phyloP scores from a whole-genome alignment of 2,797 vertebrate species.

The Clarias fuscus region DNA sequence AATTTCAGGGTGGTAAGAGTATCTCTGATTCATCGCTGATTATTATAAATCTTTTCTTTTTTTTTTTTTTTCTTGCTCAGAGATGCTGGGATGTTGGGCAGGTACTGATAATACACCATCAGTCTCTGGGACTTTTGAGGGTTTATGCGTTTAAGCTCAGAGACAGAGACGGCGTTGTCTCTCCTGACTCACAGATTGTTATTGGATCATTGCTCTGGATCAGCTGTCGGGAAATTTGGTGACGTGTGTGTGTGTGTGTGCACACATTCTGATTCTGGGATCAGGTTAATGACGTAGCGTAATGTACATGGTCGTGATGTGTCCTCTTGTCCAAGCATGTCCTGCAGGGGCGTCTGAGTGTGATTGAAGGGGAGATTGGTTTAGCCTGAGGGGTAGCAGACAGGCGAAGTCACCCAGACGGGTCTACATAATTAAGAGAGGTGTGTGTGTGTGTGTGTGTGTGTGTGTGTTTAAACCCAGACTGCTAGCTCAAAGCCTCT shows the following conservation, averaged over 20 bases:
- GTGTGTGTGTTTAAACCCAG: background rate
- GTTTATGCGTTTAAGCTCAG: background rate
- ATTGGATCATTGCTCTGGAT: constrained; percentile 15
- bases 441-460: constrained; percentile 33
- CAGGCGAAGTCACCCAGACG: constrained; percentile 13
- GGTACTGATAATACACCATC: background rate
- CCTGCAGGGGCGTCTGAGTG: background rate
- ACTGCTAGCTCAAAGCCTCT: constrained; percentile 16
- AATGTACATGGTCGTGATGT: constrained; percentile 10
- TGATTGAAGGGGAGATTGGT: constrained; percentile 3
- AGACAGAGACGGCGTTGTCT: constrained; percentile 6
- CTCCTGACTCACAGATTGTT: constrained; percentile 13
- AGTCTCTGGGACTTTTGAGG: background rate
- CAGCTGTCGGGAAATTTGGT: constrained; percentile 30
- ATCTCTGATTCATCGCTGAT: background rate
- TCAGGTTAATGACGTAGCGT: background rate
- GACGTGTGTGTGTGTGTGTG: constrained; percentile 11
- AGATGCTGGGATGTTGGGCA: background rate
- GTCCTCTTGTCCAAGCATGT: background rate
- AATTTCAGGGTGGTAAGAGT: background rate
- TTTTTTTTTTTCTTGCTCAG: background rate
- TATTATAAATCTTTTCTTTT: background rate
- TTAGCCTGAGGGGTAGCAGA: constrained; percentile 26
- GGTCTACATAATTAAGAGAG: constrained; percentile 17
- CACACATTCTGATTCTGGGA: background rate